phyloP scores from a whole-genome alignment of 1,140 invertebrate species.

The Dreissena polymorpha region DNA sequence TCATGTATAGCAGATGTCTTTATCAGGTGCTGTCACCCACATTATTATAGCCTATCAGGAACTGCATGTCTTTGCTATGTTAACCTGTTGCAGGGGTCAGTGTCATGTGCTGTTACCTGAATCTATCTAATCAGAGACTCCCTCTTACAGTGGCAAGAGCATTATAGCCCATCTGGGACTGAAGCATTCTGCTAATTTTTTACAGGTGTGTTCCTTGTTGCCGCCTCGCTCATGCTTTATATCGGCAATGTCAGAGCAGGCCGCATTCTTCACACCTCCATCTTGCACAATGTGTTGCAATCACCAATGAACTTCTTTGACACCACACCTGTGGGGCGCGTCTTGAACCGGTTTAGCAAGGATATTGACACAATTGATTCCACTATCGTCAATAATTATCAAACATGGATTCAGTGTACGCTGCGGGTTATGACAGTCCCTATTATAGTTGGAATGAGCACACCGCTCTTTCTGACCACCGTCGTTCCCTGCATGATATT shows the following conservation, averaged over 20 bases:
- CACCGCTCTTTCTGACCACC: conserved; percentile 89
- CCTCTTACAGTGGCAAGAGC: no score
- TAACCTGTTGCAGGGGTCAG: no score
- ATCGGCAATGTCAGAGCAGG: conserved; percentile 83
- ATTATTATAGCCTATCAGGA: no score
- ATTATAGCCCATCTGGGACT: no score
- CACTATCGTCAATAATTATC: conserved; percentile 63
- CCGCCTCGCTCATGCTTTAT: conserved; percentile 52
- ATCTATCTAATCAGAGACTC: no score
- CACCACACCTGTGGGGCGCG: conserved; percentile 70
- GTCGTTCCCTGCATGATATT: conserved; percentile 91
- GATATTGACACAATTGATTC: conserved; percentile 76
- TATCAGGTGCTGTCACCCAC: no score
- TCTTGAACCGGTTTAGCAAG: conserved; percentile 78
- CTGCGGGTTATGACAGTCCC: conserved; percentile 61
- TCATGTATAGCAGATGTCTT: no score
- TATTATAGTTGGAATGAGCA: conserved; percentile 63
- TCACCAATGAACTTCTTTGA: conserved; percentile 75
- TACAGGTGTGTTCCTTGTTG: conserved; percentile 87
- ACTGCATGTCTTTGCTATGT: no score
- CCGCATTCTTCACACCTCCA: conserved; percentile 86
- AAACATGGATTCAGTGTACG: conserved; percentile 63
- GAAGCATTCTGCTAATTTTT: neutral
- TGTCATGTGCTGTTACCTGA: no score
- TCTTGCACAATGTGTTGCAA: conserved; percentile 83